Percentiles rank a stretch among this genome's conserved stretches.
These are phyloP conservation scores for Lepidotrigona ventralis DNA, from an alignment of 1,140 invertebrate genomes.

Conservation along the genomic window DNA sequence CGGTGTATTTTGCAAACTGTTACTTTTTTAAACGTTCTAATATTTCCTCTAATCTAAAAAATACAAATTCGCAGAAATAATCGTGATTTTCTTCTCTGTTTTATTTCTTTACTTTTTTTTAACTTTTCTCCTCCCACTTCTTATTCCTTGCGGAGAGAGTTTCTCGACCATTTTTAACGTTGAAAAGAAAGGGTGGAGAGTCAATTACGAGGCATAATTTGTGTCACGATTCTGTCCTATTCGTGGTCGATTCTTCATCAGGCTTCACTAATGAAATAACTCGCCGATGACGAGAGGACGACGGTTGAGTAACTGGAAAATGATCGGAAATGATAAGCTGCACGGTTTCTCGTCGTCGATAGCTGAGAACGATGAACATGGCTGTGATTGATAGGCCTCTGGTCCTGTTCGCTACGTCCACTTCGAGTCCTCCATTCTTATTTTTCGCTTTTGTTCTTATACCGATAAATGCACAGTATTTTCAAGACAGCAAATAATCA, in stretches of 20 bases:
- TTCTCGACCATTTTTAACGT: background rate
- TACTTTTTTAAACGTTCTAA: too few species aligned
- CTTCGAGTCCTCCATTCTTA: background rate
- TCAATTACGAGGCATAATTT: constrained; percentile 18
- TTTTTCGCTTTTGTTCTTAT: background rate
- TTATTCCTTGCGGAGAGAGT: background rate
- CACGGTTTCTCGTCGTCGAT: background rate
- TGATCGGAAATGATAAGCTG: constrained; percentile 30
- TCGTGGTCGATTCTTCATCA: constrained; percentile 1
- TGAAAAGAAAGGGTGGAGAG: background rate
- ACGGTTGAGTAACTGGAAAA: constrained; percentile 15
- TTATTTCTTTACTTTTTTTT: too few species aligned
- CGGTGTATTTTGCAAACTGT: too few species aligned
- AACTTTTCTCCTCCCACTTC: background rate
- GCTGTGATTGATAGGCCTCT: background rate
- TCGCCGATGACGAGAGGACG: constrained; percentile 35
- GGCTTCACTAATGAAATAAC: constrained; percentile 33
- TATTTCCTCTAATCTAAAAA: too few species aligned
- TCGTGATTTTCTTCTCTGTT: background rate
- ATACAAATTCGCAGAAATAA: too few species aligned
- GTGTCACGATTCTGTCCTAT: constrained; percentile 4
- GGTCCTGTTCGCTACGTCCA: background rate
- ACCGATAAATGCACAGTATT: background rate
- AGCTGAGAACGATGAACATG: background rate
- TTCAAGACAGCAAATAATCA: background rate